Evolutionary conservation across 2,113 vertebrate species (phyloP).

Genomic region (Pituophis catenifer): DNA sequence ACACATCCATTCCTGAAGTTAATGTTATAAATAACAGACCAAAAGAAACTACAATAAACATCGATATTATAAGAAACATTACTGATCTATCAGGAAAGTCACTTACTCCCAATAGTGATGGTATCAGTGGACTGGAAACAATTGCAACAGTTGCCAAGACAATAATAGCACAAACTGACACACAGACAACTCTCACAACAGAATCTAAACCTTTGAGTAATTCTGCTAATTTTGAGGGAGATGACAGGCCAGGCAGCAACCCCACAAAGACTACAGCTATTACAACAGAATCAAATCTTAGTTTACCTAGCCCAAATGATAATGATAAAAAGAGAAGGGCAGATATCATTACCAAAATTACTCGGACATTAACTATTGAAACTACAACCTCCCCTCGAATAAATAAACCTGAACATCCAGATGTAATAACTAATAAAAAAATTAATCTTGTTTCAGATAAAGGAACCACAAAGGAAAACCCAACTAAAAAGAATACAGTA

Average conservation of each 20-base stretch:
- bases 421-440: constrained; percentile 10
- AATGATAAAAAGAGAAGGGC: constrained; percentile 10
- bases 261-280: not conserved
- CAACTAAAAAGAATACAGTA: constrained; percentile 18
- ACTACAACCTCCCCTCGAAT: not conserved
- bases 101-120: not conserved
- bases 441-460: constrained; percentile 33
- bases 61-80: not conserved
- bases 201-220: constrained; percentile 7
- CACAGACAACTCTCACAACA: constrained; percentile 3
- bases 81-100: not conserved
- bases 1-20: not conserved
- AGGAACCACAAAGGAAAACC: constrained; percentile 14
- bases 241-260: not conserved
- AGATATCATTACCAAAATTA: constrained; percentile 14
- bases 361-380: constrained; percentile 7
- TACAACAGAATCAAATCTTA: not conserved
- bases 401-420: constrained; percentile 14
- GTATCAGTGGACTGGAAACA: not conserved
- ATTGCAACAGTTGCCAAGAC: not conserved
- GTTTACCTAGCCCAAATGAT: not conserved
- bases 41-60: not conserved
- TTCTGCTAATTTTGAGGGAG: constrained; percentile 7
- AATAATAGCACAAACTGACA: not conserved
- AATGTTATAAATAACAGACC: not conserved